Conservation (phyloP, 2,797 vertebrate species). For the Malurus splendens region DNA sequence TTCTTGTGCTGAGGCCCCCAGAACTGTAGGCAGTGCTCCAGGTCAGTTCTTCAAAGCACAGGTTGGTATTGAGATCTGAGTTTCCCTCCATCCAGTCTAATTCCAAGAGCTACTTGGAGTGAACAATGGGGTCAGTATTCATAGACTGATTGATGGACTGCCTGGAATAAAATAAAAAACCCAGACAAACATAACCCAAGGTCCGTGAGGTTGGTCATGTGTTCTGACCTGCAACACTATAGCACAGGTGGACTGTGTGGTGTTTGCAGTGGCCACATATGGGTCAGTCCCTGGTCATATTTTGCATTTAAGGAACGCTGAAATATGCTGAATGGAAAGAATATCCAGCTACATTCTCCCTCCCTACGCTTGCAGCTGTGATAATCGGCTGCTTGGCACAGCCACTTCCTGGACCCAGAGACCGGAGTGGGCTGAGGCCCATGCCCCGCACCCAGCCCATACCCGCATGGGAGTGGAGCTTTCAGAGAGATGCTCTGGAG, state of each 20-base stretch:
- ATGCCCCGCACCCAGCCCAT: background rate
- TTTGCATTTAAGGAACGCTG: background rate
- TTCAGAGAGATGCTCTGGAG: background rate
- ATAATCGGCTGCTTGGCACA: background rate
- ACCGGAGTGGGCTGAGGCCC: background rate
- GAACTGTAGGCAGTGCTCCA: background rate
- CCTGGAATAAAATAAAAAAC: background rate
- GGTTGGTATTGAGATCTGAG: fast-evolving
- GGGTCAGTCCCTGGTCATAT: fast-evolving
- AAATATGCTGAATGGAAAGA: background rate
- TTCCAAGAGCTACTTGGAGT: fast-evolving
- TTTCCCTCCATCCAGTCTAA: background rate
- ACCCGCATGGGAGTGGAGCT: background rate
- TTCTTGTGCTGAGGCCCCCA: background rate
- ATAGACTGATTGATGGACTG: background rate
- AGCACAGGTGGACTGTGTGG: background rate
- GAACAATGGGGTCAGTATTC: background rate
- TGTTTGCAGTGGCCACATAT: background rate
- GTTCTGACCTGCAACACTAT: background rate
- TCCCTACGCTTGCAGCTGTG: background rate
- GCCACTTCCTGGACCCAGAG: background rate
- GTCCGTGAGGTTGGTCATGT: fast-evolving
- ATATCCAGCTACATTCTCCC: background rate
- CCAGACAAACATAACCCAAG: background rate
- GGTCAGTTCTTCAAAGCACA: background rate